Evolutionary conservation across 2,797 vertebrate genomes (phyloP).

Genomic region (Lycodopsis pacificus): DNA sequence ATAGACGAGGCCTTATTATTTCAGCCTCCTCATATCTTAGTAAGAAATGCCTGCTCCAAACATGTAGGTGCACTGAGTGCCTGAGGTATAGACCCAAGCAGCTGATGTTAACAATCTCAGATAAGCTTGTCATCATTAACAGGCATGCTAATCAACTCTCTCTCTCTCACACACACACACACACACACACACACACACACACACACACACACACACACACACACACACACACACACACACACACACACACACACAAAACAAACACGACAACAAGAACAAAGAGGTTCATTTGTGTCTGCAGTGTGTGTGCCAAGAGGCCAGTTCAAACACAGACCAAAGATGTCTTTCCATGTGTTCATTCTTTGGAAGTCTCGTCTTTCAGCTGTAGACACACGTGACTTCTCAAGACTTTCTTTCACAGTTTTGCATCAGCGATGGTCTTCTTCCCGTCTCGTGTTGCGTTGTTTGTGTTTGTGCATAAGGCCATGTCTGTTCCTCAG

Average conservation of each 20-base stretch:
- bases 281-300: background rate
- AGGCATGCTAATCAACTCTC: background rate
- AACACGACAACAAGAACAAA: background rate
- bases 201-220: too few species aligned
- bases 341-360: background rate
- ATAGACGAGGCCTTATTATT: background rate
- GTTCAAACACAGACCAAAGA: background rate
- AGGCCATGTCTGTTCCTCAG: background rate
- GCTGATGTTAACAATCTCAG: background rate
- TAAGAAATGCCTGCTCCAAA: background rate
- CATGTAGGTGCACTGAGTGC: background rate
- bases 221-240: too few species aligned
- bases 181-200: too few species aligned
- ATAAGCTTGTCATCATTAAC: slow-evolving; percentile 3
- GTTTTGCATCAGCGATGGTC: background rate
- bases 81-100: background rate
- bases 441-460: background rate
- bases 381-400: background rate
- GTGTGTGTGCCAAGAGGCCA: background rate
- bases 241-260: background rate
- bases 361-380: background rate
- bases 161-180: background rate
- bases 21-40: background rate
- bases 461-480: background rate
- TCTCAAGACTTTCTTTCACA: background rate